Evolutionary conservation across 2,113 vertebrate genomes (phyloP), one percentile per base, ranked within the genome.

Genomic region (Ceratotherium simum): DNA sequence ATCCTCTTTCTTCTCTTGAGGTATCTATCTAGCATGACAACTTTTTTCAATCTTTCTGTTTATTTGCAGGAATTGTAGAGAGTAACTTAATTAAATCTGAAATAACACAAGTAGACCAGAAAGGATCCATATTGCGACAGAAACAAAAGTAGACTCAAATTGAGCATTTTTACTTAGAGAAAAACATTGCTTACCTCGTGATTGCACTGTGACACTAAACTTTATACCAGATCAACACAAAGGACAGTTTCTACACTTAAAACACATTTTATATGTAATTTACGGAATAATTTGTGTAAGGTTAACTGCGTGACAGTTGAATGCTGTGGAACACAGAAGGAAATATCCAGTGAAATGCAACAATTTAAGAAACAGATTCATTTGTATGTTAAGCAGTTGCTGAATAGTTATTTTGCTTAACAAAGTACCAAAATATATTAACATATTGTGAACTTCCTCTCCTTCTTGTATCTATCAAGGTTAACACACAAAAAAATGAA

Each of bases 391-490:
- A 78, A 65, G 17, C 33, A n/a, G 10, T 64, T 90, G 8, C 33
- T 46, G 62, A 62, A 72, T 33, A 87, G 54, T 86, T 94, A 76
- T 78, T 96, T 89, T 92, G 65, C 5, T 92, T 78, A 56, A 76
- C 21, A 82, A 96, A 73, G 23, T 31, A 82, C 67, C 67, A 93
- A 96, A 85, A 73, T 83, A 42, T 33, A 93, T 54, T 80, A 82
- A 76, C 8, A 64, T 75, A 91, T 36, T 82, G 16, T 70, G 54
- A 81, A 86, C 8, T 60, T 31, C 39, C n/a, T 64, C 18, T 75
- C 33, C 3, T 88, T 92, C 88, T 89, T 36, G 70, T n/a, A 72
- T 76, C 67, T 62, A 64, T 48, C 67, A 85, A 81, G 36, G 67
- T 13, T 70, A 95, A 31, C 13, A 39, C 4, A 64, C n/a, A 62